Percentiles rank a stretch among this genome's conserved stretches.
Evolutionary conservation across 2,888 invertebrate species (phyloP).

Genomic region (Morpho deidamia): DNA sequence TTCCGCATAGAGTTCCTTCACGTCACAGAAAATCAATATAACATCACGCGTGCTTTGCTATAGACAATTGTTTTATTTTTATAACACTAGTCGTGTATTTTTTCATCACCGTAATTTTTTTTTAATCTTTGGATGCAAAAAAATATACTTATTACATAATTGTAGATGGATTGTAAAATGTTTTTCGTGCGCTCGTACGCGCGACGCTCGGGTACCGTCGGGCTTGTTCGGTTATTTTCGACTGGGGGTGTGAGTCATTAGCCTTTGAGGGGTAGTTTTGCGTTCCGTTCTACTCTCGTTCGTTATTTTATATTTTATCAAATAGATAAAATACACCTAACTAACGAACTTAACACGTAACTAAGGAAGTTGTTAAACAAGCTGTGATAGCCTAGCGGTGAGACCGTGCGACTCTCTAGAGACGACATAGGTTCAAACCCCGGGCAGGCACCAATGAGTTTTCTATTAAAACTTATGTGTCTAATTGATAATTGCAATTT

Average conservation of each 20-base stretch:
- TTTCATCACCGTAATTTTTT: constrained; percentile 6
- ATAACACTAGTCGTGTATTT: constrained; percentile 3
- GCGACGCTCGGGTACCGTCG: constrained; percentile 48
- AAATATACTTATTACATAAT: constrained; percentile 56
- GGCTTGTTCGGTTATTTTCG: constrained; percentile 45
- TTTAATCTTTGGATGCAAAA: constrained; percentile 19
- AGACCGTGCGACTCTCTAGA: no score
- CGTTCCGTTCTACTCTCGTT: constrained; percentile 51
- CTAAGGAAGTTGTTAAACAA: no score
- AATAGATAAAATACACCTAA: no score
- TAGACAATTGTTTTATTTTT: constrained; percentile 6
- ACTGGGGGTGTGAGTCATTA: constrained; percentile 67
- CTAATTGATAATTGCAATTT: no score
- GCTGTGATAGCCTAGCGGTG: no score
- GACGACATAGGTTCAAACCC: no score
- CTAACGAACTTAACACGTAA: no score
- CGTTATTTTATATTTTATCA: neutral
- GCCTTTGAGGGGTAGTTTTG: constrained; percentile 55
- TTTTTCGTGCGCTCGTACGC: constrained; percentile 55
- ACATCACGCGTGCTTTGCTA: constrained; percentile 31
- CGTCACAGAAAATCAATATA: constrained; percentile 72
- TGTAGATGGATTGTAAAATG: constrained; percentile 45
- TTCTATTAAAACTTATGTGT: no score
- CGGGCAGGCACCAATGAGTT: no score
- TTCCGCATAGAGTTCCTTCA: constrained; percentile 56